These are phyloP conservation scores for Enteromius argenteus DNA, from an alignment of 2,797 vertebrate genomes.

Conservation along the genomic window DNA sequence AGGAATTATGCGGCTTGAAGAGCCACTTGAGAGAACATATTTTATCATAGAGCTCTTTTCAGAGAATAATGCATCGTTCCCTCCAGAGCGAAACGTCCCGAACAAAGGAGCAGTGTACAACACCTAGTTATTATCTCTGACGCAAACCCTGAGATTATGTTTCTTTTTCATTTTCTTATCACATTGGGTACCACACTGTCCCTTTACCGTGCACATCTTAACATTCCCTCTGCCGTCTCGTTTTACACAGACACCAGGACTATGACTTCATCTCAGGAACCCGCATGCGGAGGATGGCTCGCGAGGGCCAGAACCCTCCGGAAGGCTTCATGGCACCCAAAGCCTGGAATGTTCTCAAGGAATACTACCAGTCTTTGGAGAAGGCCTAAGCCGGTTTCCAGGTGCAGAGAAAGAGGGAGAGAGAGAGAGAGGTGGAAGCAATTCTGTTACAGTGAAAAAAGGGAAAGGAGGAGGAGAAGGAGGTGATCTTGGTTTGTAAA, in stretches of 20 bases:
- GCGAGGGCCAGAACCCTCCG: constrained; percentile 92
- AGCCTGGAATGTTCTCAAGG: constrained; percentile 93
- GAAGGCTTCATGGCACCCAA: constrained; percentile 97
- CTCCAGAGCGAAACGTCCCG: neutral
- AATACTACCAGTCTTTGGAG: constrained; percentile 95
- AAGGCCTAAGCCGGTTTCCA: constrained; percentile 80
- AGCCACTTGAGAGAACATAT: constrained; percentile 22
- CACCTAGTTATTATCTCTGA: constrained; percentile 46
- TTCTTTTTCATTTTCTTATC: constrained; percentile 45
- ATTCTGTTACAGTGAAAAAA: constrained; percentile 60
- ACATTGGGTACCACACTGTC: constrained; percentile 20
- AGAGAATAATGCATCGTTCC: constrained; percentile 4
- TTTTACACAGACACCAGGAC: constrained; percentile 87
- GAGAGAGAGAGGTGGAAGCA: constrained; percentile 54
- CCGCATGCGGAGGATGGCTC: constrained; percentile 95
- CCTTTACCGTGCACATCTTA: constrained; percentile 22
- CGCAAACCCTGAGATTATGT: constrained; percentile 15
- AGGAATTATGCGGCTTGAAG: neutral
- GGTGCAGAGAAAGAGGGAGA: constrained; percentile 48
- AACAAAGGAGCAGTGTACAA: constrained; percentile 43
- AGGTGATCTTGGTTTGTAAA: neutral
- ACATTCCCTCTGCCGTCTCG: constrained; percentile 28
- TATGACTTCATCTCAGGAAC: constrained; percentile 99
- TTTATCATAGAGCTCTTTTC: constrained; percentile 42
- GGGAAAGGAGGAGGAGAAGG: neutral